Evolutionary conservation across 2,888 invertebrate species (phyloP), one percentile per base, ranked within the genome.

Genomic region (Caenorhabditis uteleia): DNA sequence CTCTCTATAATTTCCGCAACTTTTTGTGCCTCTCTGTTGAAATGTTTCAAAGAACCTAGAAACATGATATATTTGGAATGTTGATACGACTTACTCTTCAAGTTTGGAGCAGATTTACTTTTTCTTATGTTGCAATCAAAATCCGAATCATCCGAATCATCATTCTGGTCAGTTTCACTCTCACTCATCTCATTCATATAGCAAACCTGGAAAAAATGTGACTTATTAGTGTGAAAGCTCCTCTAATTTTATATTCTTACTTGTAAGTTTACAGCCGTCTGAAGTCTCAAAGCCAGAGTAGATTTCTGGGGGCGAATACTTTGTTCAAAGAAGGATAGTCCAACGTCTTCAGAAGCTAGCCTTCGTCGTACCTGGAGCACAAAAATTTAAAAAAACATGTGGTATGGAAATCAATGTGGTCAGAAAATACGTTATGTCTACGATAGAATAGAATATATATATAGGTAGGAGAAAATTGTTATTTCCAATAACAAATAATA

Each of bases 181-280:
- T 75, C 75, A 31, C 68, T 60, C 34, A 77, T 40, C 33, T 75
- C 75, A 45, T 77, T 77, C 70, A 77, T 75, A 55, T 75, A 77
- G 44, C 77, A 77, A 25, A 94, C 92, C 87, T 93, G 93, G 21
- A 58, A 48, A 27, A 45, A 36, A 34, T 6, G 20, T 36, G 36
- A 36, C 5, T 5, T n/a, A n/a, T n/a, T n/a, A n/a, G n/a, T n/a
- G n/a, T n/a, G n/a, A n/a, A n/a, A n/a, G n/a, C n/a, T n/a, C n/a
- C n/a, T n/a, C n/a, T n/a, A n/a, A n/a, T n/a, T n/a, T 33, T 21
- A 44, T 39, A 20, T 26, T 26, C 14, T 44, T 23, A 94, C 92
- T 87, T 93, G 93, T 48, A 93, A 89, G 86, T 92, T 93, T 90
- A 91, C 92, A 76, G 91, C 84, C 43, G 84, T 83, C 61, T 84